Evolutionary conservation across 2,888 invertebrate species (phyloP), one percentile per base, ranked within the genome.

Genomic region (Lasioglossum vierecki): DNA sequence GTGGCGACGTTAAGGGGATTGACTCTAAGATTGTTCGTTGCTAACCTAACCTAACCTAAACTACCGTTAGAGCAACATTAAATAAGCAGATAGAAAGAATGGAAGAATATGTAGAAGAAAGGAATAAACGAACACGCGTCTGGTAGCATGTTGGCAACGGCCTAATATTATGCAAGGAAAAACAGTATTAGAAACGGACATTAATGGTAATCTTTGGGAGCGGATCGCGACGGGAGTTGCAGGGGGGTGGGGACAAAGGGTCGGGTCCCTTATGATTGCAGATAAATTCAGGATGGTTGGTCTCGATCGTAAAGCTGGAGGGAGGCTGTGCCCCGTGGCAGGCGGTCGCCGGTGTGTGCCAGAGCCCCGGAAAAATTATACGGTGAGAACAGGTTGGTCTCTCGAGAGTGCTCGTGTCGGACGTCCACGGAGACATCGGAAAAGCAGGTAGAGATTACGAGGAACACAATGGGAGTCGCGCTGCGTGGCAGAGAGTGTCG

Each of bases 381-480:
- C 82, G 76, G 79, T 30, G 57, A 41, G 76, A 71, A 73, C 80
- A 79, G 76, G 71, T 60, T 79, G 78, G 74, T 71, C 57, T 30
- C 46, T 26, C 26, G 35, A 71, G 74, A 84, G 86, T 76, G 83
- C 79, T 87, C 90, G 90, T 87, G 88, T 88, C 89, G 83, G 85
- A 88, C 87, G 86, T 90, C 87, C 74, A 76, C 49, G 49, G 77
- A 81, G 75, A 86, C 76, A 80, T 86, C 74, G 85, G 89, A 82
- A 82, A 82, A 88, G 84, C 90, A 89, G 88, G 90, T 91, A 89
- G 86, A 91, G 89, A 91, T 90, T 91, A 90, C 74, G 80, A 85
- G 76, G 66, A 78, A 84, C 80, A 91, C 88, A 88, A 89, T 39
- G 39, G 46, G 72, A 73, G 72, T 46, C 71, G 66, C 66, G 66